A percentile compares a stretch with the other conserved stretches of the same genome.
These are phyloP conservation scores for Rana temporaria DNA, from an alignment of 2,113 vertebrate genomes.

Conservation along the genomic window DNA sequence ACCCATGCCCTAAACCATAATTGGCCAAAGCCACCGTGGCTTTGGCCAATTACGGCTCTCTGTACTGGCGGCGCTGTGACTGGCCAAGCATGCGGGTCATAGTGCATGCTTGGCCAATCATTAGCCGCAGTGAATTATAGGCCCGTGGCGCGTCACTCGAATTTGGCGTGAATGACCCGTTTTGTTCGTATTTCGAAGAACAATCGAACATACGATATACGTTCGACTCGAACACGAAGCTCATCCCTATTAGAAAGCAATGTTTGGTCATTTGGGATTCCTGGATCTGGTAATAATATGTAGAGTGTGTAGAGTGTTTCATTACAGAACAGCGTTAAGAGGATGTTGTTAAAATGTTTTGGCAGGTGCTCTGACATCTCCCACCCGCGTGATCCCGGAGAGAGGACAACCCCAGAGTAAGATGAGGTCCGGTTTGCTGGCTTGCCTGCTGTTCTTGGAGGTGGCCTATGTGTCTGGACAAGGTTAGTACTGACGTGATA, in stretches of 20 bases:
- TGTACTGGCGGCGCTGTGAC: no score
- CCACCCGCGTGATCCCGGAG: not conserved
- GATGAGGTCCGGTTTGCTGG: conserved; percentile 35
- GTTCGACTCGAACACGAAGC: no score
- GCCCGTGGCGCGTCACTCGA: no score
- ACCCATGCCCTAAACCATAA: no score
- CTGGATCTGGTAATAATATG: not conserved
- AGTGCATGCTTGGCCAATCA: no score
- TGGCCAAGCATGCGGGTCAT: no score
- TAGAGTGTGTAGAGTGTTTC: not conserved
- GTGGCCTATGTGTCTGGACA: conserved; percentile 37
- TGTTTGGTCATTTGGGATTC: not conserved
- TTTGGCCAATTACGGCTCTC: no score
- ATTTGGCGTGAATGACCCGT: no score
- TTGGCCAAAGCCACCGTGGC: no score
- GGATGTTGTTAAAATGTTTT: conserved; percentile 22
- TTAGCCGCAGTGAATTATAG: no score
- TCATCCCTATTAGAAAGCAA: not conserved
- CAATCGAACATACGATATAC: no score
- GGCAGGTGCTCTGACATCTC: conserved; percentile 1
- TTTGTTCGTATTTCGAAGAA: no score
- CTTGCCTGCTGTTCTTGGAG: conserved; percentile 40
- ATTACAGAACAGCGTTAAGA: not conserved
- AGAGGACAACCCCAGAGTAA: not conserved
- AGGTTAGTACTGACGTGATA: conserved; percentile 12